These are phyloP conservation scores for Lagocephalus sceleratus DNA, from an alignment of 2,797 vertebrate species.

Conservation along the genomic window DNA sequence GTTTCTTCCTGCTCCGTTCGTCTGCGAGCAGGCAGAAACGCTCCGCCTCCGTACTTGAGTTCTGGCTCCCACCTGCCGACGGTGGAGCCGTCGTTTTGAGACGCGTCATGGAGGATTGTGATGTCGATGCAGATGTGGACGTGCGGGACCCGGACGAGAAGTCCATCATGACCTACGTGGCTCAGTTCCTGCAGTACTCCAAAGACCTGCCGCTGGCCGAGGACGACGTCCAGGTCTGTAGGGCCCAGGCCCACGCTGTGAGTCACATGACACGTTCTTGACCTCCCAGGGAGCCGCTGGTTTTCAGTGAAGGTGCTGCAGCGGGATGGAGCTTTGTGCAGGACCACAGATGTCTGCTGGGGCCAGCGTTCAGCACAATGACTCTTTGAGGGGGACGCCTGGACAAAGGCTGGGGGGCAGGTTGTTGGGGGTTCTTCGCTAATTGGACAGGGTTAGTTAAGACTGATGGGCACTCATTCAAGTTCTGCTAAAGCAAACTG, in stretches of 20 bases:
- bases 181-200: constrained; percentile 94
- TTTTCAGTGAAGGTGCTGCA: background rate
- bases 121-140: constrained; percentile 84
- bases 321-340: too few species aligned
- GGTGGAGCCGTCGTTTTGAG: background rate
- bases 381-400: too few species aligned
- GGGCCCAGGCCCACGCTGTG: too few species aligned
- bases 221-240: constrained; percentile 76
- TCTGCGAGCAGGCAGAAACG: background rate
- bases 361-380: too few species aligned
- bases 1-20: constrained; percentile 18
- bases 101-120: constrained; percentile 49
- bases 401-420: too few species aligned
- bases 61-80: constrained; percentile 13
- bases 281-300: too few species aligned
- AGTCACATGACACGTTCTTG: background rate
- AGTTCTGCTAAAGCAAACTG: too few species aligned
- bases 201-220: constrained; percentile 70
- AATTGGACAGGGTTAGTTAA: too few species aligned
- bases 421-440: too few species aligned
- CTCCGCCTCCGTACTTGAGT: constrained; percentile 9
- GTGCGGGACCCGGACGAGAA: constrained; percentile 90
- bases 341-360: too few species aligned
- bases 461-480: too few species aligned
- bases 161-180: constrained; percentile 97